A percentile compares a stretch with the other conserved stretches of the same genome.
Evolutionary conservation across 2,797 vertebrate species (phyloP).

Genomic region (Sebastes ruberrimus): DNA sequence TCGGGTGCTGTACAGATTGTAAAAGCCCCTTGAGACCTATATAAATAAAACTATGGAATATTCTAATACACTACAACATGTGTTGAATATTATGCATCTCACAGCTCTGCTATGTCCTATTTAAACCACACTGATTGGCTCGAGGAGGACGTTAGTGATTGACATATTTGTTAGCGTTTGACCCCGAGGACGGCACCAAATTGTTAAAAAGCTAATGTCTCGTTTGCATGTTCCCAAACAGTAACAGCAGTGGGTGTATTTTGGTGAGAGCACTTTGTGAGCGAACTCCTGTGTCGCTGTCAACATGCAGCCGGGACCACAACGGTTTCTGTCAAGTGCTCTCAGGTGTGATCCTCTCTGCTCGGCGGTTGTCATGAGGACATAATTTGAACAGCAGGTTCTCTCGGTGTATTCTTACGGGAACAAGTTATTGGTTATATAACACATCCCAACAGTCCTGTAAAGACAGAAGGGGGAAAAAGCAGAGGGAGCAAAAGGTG

Average conservation of each 20-base stretch:
- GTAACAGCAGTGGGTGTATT: neutral
- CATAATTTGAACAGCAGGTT: slow-evolving; percentile 22
- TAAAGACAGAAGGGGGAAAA: neutral
- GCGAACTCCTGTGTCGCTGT: neutral
- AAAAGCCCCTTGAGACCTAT: too few relatives aligned
- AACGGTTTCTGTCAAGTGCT: neutral
- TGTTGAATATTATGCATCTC: neutral
- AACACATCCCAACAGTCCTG: slow-evolving; percentile 18
- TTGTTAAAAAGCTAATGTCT: neutral
- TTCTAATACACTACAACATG: neutral
- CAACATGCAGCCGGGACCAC: neutral
- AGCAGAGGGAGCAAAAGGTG: neutral
- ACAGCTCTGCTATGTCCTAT: neutral
- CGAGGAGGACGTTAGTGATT: neutral
- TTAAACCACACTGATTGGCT: neutral
- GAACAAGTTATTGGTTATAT: slow-evolving; percentile 29
- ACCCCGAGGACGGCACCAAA: neutral
- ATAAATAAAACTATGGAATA: neutral
- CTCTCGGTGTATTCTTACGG: slow-evolving; percentile 1
- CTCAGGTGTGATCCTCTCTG: slow-evolving; percentile 10
- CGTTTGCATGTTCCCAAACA: neutral
- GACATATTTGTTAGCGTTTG: neutral
- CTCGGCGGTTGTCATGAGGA: slow-evolving; percentile 14
- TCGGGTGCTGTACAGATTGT: too few relatives aligned
- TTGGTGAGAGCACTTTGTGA: neutral